These are phyloP conservation scores for Ditula angustiorana DNA, from an alignment of 2,888 invertebrate species.

Conservation along the genomic window DNA sequence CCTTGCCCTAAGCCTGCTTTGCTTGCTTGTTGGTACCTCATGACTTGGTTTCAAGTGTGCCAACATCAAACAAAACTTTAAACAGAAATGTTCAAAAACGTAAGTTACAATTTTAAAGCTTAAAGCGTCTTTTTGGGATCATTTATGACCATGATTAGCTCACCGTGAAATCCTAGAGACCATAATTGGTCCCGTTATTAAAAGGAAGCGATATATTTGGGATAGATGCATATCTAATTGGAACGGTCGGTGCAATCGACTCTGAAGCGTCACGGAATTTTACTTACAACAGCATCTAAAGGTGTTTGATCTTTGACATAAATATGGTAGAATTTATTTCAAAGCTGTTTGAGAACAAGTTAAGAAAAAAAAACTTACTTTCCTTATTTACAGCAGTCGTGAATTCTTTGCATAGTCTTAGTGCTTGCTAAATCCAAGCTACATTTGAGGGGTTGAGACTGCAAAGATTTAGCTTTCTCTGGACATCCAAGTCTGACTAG, in stretches of 20 bases:
- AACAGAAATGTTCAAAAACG: too few species aligned
- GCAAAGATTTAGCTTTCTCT: too few species aligned
- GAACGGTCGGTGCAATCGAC: slow-evolving; percentile 44
- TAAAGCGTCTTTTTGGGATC: neutral
- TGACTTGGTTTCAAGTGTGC: too few species aligned
- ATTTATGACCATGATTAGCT: slow-evolving; percentile 42
- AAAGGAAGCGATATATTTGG: slow-evolving; percentile 62
- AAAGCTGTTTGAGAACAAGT: neutral
- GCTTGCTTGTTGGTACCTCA: too few species aligned
- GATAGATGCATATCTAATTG: slow-evolving; percentile 62
- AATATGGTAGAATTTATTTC: neutral
- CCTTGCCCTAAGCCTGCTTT: too few species aligned
- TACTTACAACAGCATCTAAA: slow-evolving; percentile 6
- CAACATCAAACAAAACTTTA: too few species aligned
- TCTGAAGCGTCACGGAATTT: slow-evolving; percentile 10
- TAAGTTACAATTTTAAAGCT: too few species aligned
- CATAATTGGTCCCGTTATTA: slow-evolving; percentile 28
- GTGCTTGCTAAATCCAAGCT: too few species aligned
- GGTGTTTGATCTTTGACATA: slow-evolving; percentile 2
- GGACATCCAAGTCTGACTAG: too few species aligned
- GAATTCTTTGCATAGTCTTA: too few species aligned
- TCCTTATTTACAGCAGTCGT: too few species aligned
- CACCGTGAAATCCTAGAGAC: slow-evolving; percentile 57
- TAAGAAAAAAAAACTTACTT: neutral
- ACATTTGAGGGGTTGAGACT: too few species aligned